phyloP scores from a whole-genome alignment of 2,888 invertebrate genomes.

The Rhopalosiphum nymphaeae region DNA sequence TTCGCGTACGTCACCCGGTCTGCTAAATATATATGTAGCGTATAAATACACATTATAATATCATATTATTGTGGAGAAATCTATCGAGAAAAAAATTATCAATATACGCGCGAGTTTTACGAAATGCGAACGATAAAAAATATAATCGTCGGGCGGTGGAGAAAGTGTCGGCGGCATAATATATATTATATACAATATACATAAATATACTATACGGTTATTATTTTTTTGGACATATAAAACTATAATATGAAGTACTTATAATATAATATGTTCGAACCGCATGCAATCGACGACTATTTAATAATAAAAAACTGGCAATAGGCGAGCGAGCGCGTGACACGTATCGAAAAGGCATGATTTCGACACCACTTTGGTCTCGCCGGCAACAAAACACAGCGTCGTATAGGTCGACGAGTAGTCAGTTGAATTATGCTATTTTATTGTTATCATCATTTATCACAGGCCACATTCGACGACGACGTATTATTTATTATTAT shows the following conservation, averaged over 20 bases:
- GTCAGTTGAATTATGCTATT: neutral
- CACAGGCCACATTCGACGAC: neutral
- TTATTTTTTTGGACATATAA: neutral
- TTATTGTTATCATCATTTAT: neutral
- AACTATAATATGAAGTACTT: neutral
- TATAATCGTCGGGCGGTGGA: slow-evolving; percentile 34
- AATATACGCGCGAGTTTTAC: neutral
- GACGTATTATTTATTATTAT: slow-evolving; percentile 7
- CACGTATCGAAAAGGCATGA: neutral
- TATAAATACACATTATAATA: slow-evolving; percentile 15
- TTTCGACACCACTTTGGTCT: slow-evolving; percentile 15
- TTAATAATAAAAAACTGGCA: slow-evolving; percentile 9
- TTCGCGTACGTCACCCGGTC: neutral
- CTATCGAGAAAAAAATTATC: slow-evolving; percentile 18
- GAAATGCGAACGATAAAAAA: slow-evolving; percentile 23
- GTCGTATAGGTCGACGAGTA: neutral
- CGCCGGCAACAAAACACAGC: neutral
- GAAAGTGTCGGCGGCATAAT: neutral
- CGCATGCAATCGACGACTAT: neutral
- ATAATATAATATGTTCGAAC: neutral
- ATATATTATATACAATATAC: neutral
- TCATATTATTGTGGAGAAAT: slow-evolving; percentile 23
- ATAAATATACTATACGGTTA: neutral
- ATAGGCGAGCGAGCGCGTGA: slow-evolving; percentile 39
- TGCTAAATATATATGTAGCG: neutral